Conservation (phyloP, 2,888 invertebrate genomes). For the Crioceris asparagi region DNA sequence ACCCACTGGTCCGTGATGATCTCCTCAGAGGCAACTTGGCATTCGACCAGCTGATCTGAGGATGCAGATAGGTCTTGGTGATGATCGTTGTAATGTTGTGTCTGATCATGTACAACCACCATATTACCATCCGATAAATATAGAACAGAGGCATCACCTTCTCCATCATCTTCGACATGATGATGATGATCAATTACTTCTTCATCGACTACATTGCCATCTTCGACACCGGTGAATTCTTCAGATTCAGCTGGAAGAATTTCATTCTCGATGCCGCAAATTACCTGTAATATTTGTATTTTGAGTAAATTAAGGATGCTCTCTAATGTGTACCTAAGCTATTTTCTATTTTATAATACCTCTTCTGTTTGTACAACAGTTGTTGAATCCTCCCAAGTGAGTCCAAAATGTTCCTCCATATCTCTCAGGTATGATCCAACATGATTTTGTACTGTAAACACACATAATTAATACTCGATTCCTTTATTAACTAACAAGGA, state of each 20-base stretch:
- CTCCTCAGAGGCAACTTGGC: constrained; percentile 60
- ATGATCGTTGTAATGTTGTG: not conserved
- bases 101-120: not conserved
- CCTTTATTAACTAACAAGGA: no score
- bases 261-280: constrained; percentile 43
- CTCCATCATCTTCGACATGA: not conserved
- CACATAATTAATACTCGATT: not conserved
- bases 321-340: no score
- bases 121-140: not conserved
- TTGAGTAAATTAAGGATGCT: not conserved
- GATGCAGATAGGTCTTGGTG: not conserved
- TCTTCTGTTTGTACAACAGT: constrained; percentile 40
- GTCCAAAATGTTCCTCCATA: constrained; percentile 35
- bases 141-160: not conserved
- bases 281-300: constrained; percentile 22
- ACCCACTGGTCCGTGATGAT: constrained; percentile 77
- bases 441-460: constrained; percentile 5
- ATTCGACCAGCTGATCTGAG: constrained; percentile 33
- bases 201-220: constrained; percentile 13
- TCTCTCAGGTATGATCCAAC: constrained; percentile 7
- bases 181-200: constrained; percentile 15
- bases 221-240: constrained; percentile 36
- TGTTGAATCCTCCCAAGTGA: constrained; percentile 37
- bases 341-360: no score
- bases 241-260: constrained; percentile 31